Evolutionary conservation across 1,140 invertebrate species (phyloP).

Genomic region (Solen grandis): DNA sequence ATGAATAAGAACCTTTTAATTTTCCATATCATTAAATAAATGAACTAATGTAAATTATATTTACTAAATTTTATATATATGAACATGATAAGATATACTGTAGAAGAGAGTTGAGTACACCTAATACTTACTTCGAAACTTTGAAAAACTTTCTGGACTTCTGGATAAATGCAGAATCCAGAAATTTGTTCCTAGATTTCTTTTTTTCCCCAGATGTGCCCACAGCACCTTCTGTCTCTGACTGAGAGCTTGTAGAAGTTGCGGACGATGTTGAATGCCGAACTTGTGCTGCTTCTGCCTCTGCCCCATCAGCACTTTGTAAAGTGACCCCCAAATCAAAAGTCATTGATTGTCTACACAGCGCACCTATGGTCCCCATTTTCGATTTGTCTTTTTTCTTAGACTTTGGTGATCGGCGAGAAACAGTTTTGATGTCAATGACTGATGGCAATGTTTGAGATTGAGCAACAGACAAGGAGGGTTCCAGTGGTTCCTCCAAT

Average conservation of each 20-base stretch:
- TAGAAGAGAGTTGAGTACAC: not conserved
- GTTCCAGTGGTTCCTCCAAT: constrained; percentile 34
- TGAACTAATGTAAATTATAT: too few relatives aligned
- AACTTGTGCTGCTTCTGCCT: constrained; percentile 40
- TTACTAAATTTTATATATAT: too few relatives aligned
- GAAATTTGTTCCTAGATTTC: constrained; percentile 69
- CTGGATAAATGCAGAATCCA: constrained; percentile 74
- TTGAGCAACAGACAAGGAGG: constrained; percentile 42
- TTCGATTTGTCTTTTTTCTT: constrained; percentile 66
- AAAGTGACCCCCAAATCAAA: constrained; percentile 75
- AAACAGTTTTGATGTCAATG: constrained; percentile 44
- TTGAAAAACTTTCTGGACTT: constrained; percentile 78
- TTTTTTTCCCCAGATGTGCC: constrained; percentile 69
- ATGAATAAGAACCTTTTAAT: too few relatives aligned
- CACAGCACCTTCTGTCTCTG: constrained; percentile 58
- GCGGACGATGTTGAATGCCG: constrained; percentile 48
- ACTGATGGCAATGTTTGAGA: constrained; percentile 28
- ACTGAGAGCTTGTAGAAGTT: constrained; percentile 67
- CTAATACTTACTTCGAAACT: constrained; percentile 78
- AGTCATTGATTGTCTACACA: constrained; percentile 77
- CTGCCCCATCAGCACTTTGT: constrained; percentile 42
- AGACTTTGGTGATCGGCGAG: constrained; percentile 45
- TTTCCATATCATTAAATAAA: too few relatives aligned
- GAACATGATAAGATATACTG: not conserved
- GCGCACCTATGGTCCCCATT: constrained; percentile 74